These are phyloP conservation scores for Todiramphus chloris DNA, from an alignment of 2,113 vertebrate genomes.

Conservation along the genomic window DNA sequence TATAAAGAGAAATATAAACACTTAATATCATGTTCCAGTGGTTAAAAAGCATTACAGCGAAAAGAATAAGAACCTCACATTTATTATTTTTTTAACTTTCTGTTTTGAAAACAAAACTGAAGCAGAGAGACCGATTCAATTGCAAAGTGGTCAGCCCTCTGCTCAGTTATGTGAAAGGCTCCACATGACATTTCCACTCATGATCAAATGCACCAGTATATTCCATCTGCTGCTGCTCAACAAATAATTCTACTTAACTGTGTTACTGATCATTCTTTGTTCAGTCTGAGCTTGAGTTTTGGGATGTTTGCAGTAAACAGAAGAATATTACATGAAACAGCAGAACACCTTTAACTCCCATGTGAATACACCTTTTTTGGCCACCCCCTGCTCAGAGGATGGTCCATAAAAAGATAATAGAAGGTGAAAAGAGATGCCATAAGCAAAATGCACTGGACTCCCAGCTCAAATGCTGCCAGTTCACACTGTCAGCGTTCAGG, in stretches of 20 bases:
- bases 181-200: not conserved
- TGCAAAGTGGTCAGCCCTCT: not conserved
- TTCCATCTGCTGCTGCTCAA: not conserved
- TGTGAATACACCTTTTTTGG: not conserved
- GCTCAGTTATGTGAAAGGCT: not conserved
- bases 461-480: not conserved
- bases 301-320: not conserved
- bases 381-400: not conserved
- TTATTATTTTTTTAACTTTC: not conserved
- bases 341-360: not conserved
- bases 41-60: not conserved
- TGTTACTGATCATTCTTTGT: not conserved
- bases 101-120: not conserved
- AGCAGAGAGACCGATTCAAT: not conserved
- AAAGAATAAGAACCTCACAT: not conserved
- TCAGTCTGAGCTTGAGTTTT: not conserved
- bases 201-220: not conserved
- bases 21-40: not conserved
- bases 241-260: not conserved
- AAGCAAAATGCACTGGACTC: not conserved
- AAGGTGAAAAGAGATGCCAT: not conserved
- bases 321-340: not conserved
- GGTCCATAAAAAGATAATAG: not conserved
- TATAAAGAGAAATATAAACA: constrained; percentile 67
- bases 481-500: not conserved